Base-by-base conservation (phyloP, 2,113 vertebrate genomes). In the Nyctibius bracteatus region DNA sequence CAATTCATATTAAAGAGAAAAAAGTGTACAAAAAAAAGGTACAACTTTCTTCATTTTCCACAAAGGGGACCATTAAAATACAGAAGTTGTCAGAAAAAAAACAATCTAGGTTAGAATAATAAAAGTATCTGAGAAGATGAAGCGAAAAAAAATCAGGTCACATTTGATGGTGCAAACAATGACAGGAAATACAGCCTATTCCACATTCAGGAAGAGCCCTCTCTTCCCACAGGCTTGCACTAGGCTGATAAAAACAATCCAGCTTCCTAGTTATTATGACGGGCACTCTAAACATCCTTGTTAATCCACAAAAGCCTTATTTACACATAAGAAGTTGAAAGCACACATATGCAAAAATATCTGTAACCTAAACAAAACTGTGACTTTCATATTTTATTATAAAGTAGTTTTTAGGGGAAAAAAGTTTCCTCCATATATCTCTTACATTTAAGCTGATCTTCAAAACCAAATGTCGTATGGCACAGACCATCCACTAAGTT, bases 181-280 rank as follows among this genome's bases (percentile, higher is more conserved):
- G 74, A 87, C 88, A 98, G 98, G 98, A 98, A 98, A 96, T 74
- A 86, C 91, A 86, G 95, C 90, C 90, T 94, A 96, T 95, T 95
- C 94, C 93, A 96, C 68, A 92, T 58, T 71, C 92, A 96, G 95
- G 95, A 98, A 97, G 82, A 96, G 84, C 94, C 49, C 96, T 95
- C 91, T 86, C 96, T 98, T 98, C 96, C 97, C 97, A 97, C 85
- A 94, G 52, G 97, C 92, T 98, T 98, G 97, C 90, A 91, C 94
- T 43, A 88, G 52, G 78, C 91, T 96, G 97, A 98, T 97, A 97
- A 95, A 98, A 97, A 97, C 92, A 97, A 96, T 92, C 86, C 77
- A 92, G 94, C 85, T 97, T 98, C 98, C 97, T 94, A 88, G 82
- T 86, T 94, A 96, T 92, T 96, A 96, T 93, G 89, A 94, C 94